A percentile compares a stretch with the other conserved stretches of the same genome.
These are phyloP conservation scores for Octomys mimax DNA, from an alignment of 2,797 vertebrate genomes.

Conservation along the genomic window DNA sequence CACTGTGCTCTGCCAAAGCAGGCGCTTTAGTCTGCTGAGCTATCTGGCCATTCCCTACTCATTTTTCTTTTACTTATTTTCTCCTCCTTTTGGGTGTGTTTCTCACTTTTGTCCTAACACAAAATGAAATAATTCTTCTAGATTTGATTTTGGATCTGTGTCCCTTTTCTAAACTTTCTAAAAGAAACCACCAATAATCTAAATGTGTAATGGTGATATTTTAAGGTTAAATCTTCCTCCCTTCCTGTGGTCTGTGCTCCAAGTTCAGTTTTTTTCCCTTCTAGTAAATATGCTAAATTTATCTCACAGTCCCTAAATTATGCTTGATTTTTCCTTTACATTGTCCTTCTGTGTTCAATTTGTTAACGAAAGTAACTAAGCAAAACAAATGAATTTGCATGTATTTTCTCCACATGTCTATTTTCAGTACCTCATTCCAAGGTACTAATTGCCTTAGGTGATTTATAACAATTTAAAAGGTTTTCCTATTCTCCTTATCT, in stretches of 20 bases:
- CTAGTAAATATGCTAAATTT: background rate
- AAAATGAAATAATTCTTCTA: background rate
- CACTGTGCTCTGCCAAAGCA: too few species aligned
- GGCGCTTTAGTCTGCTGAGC: too few species aligned
- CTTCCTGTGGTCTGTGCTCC: background rate
- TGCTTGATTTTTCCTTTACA: background rate
- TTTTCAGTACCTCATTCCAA: background rate
- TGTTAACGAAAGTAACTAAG: background rate
- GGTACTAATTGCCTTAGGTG: background rate
- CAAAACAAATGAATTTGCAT: background rate
- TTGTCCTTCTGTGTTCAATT: background rate
- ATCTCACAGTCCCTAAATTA: background rate
- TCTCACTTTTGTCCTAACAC: background rate
- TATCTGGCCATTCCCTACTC: background rate
- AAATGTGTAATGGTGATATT: background rate
- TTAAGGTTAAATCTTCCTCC: background rate
- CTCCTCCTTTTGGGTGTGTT: background rate
- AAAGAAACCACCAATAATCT: background rate
- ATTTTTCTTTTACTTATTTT: background rate
- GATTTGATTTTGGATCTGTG: background rate
- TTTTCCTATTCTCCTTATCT: background rate
- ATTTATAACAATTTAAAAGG: background rate
- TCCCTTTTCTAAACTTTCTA: background rate
- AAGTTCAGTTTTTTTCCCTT: background rate
- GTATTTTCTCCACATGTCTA: background rate